Evolutionary conservation across 2,113 vertebrate genomes (phyloP).

Genomic region (Cebus imitator): DNA sequence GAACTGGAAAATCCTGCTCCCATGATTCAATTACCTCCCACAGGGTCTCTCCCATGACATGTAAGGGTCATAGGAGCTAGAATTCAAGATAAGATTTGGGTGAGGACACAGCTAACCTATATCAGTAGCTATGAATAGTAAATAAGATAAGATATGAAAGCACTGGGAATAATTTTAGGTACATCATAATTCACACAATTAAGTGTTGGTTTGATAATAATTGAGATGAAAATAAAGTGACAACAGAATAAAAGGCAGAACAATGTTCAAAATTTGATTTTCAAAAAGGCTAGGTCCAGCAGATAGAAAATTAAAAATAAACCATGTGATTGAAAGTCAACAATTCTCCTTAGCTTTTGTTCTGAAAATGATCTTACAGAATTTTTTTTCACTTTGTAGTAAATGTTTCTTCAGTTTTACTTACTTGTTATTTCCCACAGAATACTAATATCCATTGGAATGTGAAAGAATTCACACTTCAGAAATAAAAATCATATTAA

Average conservation of each 20-base stretch:
- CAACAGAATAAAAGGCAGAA: background rate
- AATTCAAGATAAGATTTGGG: no score
- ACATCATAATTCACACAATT: background rate
- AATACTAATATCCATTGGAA: background rate
- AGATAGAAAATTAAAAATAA: background rate
- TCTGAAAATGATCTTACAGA: background rate
- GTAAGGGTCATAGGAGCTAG: no score
- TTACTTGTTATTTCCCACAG: background rate
- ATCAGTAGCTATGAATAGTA: background rate
- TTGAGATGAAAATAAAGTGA: background rate
- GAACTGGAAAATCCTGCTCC: no score
- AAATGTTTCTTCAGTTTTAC: background rate
- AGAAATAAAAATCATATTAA: constrained; percentile 2
- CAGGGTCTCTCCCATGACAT: no score
- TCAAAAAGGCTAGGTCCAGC: background rate
- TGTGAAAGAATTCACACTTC: constrained; percentile 1
- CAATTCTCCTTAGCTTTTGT: background rate
- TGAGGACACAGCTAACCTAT: no score
- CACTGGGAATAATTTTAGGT: background rate
- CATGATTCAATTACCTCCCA: no score
- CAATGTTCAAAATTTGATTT: background rate
- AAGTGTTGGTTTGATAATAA: background rate
- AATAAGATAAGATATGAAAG: background rate
- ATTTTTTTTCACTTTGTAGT: constrained; percentile 22
- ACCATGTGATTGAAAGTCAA: background rate